Conservation (phyloP, 2,888 invertebrate genomes). For the Dromius quadrimaculatus region DNA sequence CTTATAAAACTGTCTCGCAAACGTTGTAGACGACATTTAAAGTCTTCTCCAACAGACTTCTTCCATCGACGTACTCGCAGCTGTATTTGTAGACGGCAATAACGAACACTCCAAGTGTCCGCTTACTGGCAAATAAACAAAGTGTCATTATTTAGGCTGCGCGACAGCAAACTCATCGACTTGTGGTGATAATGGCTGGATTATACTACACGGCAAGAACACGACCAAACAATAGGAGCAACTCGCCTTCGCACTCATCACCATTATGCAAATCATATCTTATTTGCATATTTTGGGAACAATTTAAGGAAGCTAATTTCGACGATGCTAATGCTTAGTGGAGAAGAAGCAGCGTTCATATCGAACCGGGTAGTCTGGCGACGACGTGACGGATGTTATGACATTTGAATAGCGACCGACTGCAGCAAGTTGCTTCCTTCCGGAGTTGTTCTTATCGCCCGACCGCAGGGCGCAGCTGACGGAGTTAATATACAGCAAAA, state of each 20-base stretch:
- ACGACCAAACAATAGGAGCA: slow-evolving; percentile 62
- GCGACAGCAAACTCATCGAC: slow-evolving; percentile 53
- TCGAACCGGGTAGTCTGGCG: slow-evolving; percentile 57
- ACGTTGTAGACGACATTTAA: too few species aligned
- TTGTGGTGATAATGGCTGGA: slow-evolving; percentile 64
- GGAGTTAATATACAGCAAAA: neutral
- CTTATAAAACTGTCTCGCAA: slow-evolving; percentile 62
- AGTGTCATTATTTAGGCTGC: slow-evolving; percentile 62
- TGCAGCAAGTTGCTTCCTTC: slow-evolving; percentile 41
- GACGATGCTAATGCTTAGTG: slow-evolving; percentile 59
- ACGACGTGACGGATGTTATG: slow-evolving; percentile 60
- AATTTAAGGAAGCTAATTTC: slow-evolving; percentile 64
- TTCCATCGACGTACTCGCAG: neutral
- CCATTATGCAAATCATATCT: slow-evolving; percentile 65
- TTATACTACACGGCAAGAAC: slow-evolving; percentile 60
- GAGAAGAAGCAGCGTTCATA: slow-evolving; percentile 42
- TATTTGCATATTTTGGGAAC: slow-evolving; percentile 66
- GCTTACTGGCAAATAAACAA: slow-evolving; percentile 61
- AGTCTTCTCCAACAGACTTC: too few species aligned
- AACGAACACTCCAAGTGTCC: slow-evolving; percentile 15
- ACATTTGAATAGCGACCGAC: slow-evolving; percentile 53
- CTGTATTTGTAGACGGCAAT: slow-evolving; percentile 23
- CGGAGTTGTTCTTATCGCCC: slow-evolving; percentile 13
- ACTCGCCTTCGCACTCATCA: slow-evolving; percentile 62
- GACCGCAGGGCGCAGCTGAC: neutral